Evolutionary conservation across 2,797 vertebrate species (phyloP), one percentile per base, ranked within the genome.

Genomic region (Chaetodon trifasciatus): DNA sequence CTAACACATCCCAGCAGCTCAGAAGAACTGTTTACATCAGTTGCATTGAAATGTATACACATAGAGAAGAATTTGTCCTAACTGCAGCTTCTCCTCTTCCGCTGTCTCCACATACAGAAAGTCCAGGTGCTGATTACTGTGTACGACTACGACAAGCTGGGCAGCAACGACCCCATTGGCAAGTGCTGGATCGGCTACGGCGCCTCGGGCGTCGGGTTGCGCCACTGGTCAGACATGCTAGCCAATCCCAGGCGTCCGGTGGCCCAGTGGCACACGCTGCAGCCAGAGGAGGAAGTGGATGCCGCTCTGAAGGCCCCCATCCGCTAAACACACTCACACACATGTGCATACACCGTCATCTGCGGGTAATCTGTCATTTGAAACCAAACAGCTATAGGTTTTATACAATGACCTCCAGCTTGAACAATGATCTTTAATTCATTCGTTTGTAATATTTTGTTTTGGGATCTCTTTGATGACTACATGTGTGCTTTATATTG

Each of bases 181-280:
- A 97, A 97, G 87, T 94, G 96, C 86, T 97, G 97, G 68, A 97
- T 97, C 0, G 97, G 97, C 40, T 96, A 95, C 0, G 96, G 95
- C 0, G 95, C 94, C 0, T 96, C 96, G 0, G 97, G 97, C 0
- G 95, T 96, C 0, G 97, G 97, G 46, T 94, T 98, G 7, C 95
- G 96, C 64, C 97, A 98, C 74, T 98, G 97, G 97, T 97, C 97
- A 0, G 97, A 98, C 89, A 98, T 97, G 97, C 83, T 98, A 91
- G 97, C 97, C 93, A 98, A 96, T 73, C 97, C 97, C 12, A 94
- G 97, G 62, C 95, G 97, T 65, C 97, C 97, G 1, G 95, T 98
- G 37, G 97, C 97, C 55, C 97, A 97, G 94, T 98, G 97, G 97
- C 97, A 98, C 91, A 96, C 95, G 0, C 94, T 98, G 83, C 91